Base-by-base conservation (phyloP, 2,113 vertebrate species). In the Athene noctua region DNA sequence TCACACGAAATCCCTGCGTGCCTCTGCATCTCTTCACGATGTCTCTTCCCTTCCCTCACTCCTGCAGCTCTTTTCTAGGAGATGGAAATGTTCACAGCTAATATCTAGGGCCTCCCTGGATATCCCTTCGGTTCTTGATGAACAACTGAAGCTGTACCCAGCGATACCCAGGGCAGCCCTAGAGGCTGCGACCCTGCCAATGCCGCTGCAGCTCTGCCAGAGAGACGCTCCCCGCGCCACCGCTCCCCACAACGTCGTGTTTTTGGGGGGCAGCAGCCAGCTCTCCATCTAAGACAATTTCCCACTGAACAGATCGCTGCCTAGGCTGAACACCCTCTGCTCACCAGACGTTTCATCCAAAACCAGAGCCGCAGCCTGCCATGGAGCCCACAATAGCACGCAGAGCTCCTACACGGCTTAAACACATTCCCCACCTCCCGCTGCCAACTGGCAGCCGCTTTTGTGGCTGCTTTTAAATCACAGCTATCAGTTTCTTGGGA, bases 181-280 rank as follows among this genome's bases (percentile, higher is more conserved):
- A n/a, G 46, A 73, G 85, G 0, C 66, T 42, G 46, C 17, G 16
- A 46, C 44, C 44, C 34, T 22, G 36, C 40, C 47, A 59, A 13
- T 4, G 23, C n/a, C 58, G 49, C 63, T 30, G 54, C 55, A 46
- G 23, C 55, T 70, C 34, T 61, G 52, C 49, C 62, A n/a, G 30
- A 42, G 4, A 21, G 78, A 46, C 44, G 7, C 20, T 44, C 38
- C 51, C 29, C 4, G 9, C n/a, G 52, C 25, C 44, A 14, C 5
- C 0, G 6, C 32, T 71, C 42, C 68, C 23, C 47, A 16, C 30
- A 34, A 2, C 2, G 9, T 42, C 29, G 10, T 0, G 1, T 3
- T 3, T 66, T 4, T 3, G 13, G 44, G 62, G n/a, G 21, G 29
- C 15, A 10, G 55, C 44, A 3, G 1, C 68, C 71, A 46, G 54